Percentiles rank a stretch among this genome's conserved stretches.
Conservation (phyloP, 2,113 vertebrate genomes). For the Piprites chloris region DNA sequence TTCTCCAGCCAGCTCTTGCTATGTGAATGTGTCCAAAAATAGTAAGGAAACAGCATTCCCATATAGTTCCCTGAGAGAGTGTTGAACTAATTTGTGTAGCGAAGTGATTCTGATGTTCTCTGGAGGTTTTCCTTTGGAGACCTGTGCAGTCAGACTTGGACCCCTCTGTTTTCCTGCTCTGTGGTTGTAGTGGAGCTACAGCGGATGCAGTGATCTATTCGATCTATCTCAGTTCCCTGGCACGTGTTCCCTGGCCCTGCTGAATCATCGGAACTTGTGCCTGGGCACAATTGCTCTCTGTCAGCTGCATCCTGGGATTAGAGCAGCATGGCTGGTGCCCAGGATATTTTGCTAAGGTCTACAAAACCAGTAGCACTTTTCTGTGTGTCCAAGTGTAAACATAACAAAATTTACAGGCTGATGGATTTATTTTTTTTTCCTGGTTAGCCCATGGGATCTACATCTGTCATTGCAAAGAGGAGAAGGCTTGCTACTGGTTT, state of each 20-base stretch:
- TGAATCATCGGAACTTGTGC: slow-evolving; percentile 11
- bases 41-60: neutral
- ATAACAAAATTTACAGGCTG: neutral
- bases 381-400: neutral
- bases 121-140: neutral
- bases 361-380: neutral
- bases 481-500: neutral
- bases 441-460: neutral
- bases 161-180: neutral
- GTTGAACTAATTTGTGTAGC: neutral
- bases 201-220: neutral
- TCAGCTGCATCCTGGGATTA: neutral
- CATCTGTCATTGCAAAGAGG: neutral
- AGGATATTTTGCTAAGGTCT: neutral
- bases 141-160: neutral
- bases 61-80: neutral
- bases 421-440: neutral
- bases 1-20: neutral
- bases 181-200: neutral
- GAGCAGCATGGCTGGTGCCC: neutral
- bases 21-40: neutral
- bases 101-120: neutral
- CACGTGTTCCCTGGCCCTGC: neutral
- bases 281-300: neutral
- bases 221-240: rapidly evolving